These are phyloP conservation scores for Drosophila paramelanica DNA, from an alignment of 2,888 invertebrate species.

Conservation along the genomic window DNA sequence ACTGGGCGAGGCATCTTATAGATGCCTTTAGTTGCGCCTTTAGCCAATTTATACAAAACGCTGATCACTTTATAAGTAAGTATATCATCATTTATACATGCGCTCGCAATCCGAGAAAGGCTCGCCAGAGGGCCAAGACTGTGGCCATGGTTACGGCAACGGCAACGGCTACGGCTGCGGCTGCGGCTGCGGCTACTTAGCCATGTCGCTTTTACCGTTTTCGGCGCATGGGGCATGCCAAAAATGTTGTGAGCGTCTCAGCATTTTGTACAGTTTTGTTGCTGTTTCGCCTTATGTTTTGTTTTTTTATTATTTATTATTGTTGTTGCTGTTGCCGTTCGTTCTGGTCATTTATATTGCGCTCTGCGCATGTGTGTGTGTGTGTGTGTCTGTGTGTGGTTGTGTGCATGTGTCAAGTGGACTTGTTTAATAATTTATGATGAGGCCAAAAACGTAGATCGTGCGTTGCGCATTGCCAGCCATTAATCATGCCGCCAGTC, in stretches of 20 bases:
- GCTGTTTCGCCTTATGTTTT: slow-evolving; percentile 13
- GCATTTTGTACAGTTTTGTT: slow-evolving; percentile 75
- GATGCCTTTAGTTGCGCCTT: slow-evolving; percentile 18
- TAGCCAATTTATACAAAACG: slow-evolving; percentile 60
- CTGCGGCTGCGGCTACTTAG: slow-evolving; percentile 42
- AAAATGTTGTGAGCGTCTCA: slow-evolving; percentile 66
- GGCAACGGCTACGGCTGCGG: slow-evolving; percentile 5
- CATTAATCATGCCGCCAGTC: slow-evolving; percentile 73
- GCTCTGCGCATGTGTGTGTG: slow-evolving; percentile 16
- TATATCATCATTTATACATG: slow-evolving; percentile 73
- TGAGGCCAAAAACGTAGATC: slow-evolving; percentile 80
- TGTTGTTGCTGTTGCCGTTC: slow-evolving; percentile 35
- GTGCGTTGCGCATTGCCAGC: slow-evolving; percentile 80
- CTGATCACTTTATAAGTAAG: slow-evolving; percentile 75
- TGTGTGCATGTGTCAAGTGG: slow-evolving; percentile 77
- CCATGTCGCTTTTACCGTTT: slow-evolving; percentile 79
- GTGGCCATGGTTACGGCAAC: slow-evolving; percentile 13
- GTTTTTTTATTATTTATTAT: slow-evolving; percentile 9
- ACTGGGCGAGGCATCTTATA: slow-evolving; percentile 43
- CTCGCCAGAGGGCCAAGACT: slow-evolving; percentile 18
- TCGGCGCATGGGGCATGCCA: slow-evolving; percentile 71
- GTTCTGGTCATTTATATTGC: slow-evolving; percentile 78
- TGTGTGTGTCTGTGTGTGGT: slow-evolving; percentile 15
- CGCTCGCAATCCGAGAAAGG: slow-evolving; percentile 14
- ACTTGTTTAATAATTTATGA: slow-evolving; percentile 79